Evolutionary conservation across 2,797 vertebrate genomes (phyloP).

Genomic region (Clarias fuscus): DNA sequence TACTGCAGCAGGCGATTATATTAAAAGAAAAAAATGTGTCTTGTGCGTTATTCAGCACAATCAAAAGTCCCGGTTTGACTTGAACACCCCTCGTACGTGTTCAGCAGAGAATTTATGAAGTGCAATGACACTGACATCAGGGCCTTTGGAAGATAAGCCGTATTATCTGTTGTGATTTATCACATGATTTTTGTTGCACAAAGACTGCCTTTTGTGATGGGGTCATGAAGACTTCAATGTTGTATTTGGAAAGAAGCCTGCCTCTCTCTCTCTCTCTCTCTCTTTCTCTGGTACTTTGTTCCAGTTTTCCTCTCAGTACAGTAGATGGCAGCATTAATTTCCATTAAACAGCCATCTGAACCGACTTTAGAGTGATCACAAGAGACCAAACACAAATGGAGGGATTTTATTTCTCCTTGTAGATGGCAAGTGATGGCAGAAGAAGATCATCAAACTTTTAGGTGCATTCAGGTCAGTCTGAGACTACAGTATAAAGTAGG

Average conservation of each 20-base stretch:
- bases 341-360: background rate
- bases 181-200: background rate
- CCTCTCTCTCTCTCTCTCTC: background rate
- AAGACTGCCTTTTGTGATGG: background rate
- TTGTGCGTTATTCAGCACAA: too few relatives aligned
- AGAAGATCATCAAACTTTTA: background rate
- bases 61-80: too few relatives aligned
- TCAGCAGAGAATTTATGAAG: background rate
- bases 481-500: background rate
- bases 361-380: background rate
- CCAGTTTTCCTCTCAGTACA: conserved; percentile 20
- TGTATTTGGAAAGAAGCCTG: background rate
- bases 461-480: background rate
- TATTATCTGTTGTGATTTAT: background rate
- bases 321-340: conserved; percentile 53
- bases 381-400: too few relatives aligned
- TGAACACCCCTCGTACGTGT: background rate
- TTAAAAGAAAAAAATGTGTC: too few relatives aligned
- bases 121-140: background rate
- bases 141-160: background rate
- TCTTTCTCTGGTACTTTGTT: background rate
- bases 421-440: background rate
- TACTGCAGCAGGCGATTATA: too few relatives aligned
- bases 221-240: background rate
- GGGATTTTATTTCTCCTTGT: too few relatives aligned